phyloP scores from a whole-genome alignment of 2,797 vertebrate genomes.

The Sparidentex hasta region DNA sequence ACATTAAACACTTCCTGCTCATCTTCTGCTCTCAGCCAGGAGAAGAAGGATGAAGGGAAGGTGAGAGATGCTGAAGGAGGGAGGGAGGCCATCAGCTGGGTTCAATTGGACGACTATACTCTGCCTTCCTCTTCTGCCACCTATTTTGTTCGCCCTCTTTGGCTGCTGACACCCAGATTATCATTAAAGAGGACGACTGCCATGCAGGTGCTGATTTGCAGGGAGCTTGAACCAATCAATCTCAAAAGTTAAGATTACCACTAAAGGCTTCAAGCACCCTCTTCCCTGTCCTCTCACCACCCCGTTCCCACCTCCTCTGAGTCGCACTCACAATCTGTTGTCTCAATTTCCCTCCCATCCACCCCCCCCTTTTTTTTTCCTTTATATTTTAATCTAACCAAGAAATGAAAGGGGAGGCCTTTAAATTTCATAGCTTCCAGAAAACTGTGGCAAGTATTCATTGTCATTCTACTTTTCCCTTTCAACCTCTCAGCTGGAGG shows the following conservation, averaged over 20 bases:
- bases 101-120: slow-evolving; percentile 72
- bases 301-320: slow-evolving; percentile 9
- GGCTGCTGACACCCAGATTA: slow-evolving; percentile 78
- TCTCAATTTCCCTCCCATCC: slow-evolving; percentile 48
- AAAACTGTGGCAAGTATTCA: slow-evolving; percentile 89
- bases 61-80: slow-evolving; percentile 58
- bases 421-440: slow-evolving; percentile 88
- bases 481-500: slow-evolving; percentile 89
- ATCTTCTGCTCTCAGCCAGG: slow-evolving; percentile 62
- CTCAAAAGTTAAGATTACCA: slow-evolving; percentile 84
- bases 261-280: slow-evolving; percentile 66
- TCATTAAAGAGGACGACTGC: slow-evolving; percentile 83
- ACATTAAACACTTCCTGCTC: slow-evolving; percentile 78
- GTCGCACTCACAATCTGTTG: slow-evolving; percentile 43
- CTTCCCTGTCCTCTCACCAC: slow-evolving; percentile 17
- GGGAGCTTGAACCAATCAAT: slow-evolving; percentile 80
- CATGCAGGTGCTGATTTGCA: slow-evolving; percentile 79
- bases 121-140: slow-evolving; percentile 58
- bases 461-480: slow-evolving; percentile 83
- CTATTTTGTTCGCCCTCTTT: slow-evolving; percentile 58
- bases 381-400: slow-evolving; percentile 87
- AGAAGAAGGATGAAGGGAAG: slow-evolving; percentile 63
- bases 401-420: slow-evolving; percentile 85
- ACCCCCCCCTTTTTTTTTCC: slow-evolving; percentile 33
- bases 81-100: slow-evolving; percentile 59